phyloP scores from a whole-genome alignment of 1,140 invertebrate species.

The Leptopilina boulardi region DNA sequence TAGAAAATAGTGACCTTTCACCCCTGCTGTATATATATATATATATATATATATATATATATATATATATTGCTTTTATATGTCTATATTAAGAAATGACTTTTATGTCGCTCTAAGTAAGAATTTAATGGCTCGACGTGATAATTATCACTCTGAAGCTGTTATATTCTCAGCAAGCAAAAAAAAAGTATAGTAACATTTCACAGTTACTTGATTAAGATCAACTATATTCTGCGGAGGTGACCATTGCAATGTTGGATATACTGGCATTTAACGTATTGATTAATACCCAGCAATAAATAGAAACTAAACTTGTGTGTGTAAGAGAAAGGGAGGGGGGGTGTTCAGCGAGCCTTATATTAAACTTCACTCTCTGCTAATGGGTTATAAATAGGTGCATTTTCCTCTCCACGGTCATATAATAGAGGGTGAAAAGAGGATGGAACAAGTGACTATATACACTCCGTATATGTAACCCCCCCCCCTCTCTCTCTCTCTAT shows the following conservation, averaged over 20 bases:
- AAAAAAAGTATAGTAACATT: background rate
- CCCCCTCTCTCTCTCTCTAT: background rate
- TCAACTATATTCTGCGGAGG: slow-evolving; percentile 3
- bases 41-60: too few relatives aligned
- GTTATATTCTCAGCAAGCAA: background rate
- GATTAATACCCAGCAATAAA: slow-evolving; percentile 60
- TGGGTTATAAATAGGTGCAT: slow-evolving; percentile 64
- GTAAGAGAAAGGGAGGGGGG: too few relatives aligned
- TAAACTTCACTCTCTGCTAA: slow-evolving; percentile 66
- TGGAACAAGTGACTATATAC: background rate
- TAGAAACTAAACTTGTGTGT: slow-evolving; percentile 50
- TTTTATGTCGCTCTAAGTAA: background rate
- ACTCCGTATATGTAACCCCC: background rate
- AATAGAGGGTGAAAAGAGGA: slow-evolving; percentile 8
- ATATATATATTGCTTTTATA: too few relatives aligned
- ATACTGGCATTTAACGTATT: slow-evolving; percentile 60
- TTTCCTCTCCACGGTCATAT: slow-evolving; percentile 43
- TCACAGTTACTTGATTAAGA: slow-evolving; percentile 15
- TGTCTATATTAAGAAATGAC: slow-evolving; percentile 18
- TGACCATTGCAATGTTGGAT: slow-evolving; percentile 40
- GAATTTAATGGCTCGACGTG: background rate
- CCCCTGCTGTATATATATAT: too few relatives aligned
- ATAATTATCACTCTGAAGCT: background rate
- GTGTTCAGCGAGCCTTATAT: slow-evolving; percentile 59
- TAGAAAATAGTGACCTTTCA: slow-evolving; percentile 9